Percentiles rank a stretch among this genome's conserved stretches.
These are phyloP conservation scores for Neosilurus mollespiculum DNA, from an alignment of 2,797 vertebrate genomes.

Conservation along the genomic window DNA sequence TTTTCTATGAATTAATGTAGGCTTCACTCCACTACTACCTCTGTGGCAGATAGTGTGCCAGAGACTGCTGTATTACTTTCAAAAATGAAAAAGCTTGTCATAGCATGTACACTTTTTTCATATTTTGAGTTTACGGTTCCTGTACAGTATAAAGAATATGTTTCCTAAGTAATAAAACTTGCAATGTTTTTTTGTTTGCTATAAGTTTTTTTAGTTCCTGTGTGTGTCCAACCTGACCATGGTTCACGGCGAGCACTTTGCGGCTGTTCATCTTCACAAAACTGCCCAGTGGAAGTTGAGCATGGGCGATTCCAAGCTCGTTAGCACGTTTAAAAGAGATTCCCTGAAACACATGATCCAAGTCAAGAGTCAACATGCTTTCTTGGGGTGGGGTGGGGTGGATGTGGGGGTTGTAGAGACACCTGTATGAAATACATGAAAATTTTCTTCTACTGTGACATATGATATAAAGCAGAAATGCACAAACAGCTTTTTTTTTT, in stretches of 20 bases:
- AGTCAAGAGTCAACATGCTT: neutral
- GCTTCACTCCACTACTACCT: neutral
- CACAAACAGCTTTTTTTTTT: no score
- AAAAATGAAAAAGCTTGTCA: neutral
- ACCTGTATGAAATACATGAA: neutral
- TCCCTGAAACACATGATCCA: slow-evolving; percentile 68
- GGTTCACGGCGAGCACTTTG: slow-evolving; percentile 94
- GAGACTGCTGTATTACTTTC: neutral
- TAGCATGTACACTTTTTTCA: neutral
- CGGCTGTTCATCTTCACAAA: slow-evolving; percentile 98
- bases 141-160: neutral
- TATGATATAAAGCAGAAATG: neutral
- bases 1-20: neutral
- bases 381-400: no score
- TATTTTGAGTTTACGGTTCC: neutral
- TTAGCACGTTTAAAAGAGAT: slow-evolving; percentile 85
- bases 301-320: slow-evolving; percentile 85
- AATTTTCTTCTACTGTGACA: neutral
- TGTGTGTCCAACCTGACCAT: slow-evolving; percentile 75
- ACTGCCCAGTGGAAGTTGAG: slow-evolving; percentile 88
- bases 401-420: neutral
- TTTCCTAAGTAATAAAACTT: neutral
- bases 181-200: neutral
- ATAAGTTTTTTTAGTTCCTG: neutral
- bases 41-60: neutral